These are phyloP conservation scores for Unio pictorum DNA, from an alignment of 2,888 invertebrate genomes.

Conservation along the genomic window DNA sequence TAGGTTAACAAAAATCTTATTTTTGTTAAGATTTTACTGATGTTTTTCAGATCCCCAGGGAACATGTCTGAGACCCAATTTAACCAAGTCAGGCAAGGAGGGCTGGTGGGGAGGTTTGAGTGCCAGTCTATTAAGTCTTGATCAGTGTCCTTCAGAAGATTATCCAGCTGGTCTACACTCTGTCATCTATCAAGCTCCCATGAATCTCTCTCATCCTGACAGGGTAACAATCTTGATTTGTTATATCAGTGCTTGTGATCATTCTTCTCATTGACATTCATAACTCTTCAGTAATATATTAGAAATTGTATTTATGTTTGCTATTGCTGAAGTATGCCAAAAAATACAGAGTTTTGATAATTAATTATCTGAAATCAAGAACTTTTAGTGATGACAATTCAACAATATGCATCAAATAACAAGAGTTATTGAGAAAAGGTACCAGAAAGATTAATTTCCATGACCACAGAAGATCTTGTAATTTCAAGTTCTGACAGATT, in stretches of 20 bases:
- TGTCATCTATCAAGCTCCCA: slow-evolving; percentile 88
- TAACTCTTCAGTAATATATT: background rate
- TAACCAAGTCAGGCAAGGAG: slow-evolving; percentile 45
- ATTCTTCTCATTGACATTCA: background rate
- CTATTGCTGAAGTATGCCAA: too few species aligned
- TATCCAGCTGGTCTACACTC: slow-evolving; percentile 91
- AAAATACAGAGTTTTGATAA: too few species aligned
- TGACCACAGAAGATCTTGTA: too few species aligned
- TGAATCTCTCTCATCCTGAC: slow-evolving; percentile 90
- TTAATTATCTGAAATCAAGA: too few species aligned
- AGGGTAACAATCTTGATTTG: slow-evolving; percentile 74
- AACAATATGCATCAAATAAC: too few species aligned
- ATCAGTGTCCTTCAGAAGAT: slow-evolving; percentile 80
- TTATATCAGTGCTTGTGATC: background rate
- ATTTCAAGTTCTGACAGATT: too few species aligned
- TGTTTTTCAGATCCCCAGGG: slow-evolving; percentile 44
- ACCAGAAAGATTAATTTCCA: too few species aligned
- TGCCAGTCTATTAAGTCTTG: slow-evolving; percentile 80
- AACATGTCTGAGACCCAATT: slow-evolving; percentile 41
- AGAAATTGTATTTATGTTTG: too few species aligned
- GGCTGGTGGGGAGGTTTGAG: slow-evolving; percentile 91
- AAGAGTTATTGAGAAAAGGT: too few species aligned
- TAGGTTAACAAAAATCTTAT: too few species aligned
- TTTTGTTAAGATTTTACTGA: background rate
- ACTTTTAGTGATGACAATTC: too few species aligned